A percentile compares a stretch with the other conserved stretches of the same genome.
Evolutionary conservation across 2,797 vertebrate species (phyloP).

Genomic region (Sebastes vulpes): DNA sequence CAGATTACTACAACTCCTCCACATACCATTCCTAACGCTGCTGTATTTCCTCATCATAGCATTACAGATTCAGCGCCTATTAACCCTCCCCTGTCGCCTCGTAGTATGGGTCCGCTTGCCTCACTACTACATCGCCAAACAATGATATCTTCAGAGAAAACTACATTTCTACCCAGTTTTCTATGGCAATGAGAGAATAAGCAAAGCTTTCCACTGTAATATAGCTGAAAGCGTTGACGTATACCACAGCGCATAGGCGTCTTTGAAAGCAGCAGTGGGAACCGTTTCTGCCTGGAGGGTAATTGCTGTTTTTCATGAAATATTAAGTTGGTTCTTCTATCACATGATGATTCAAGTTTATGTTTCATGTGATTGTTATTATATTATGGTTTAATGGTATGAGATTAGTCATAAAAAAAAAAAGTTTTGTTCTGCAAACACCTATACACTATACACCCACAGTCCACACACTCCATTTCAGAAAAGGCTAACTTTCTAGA

Average conservation of each 20-base stretch:
- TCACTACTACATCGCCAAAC: constrained; percentile 40
- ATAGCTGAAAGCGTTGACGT: background rate
- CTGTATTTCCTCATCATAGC: constrained; percentile 29
- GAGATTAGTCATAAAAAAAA: background rate
- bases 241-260: background rate
- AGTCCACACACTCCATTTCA: background rate
- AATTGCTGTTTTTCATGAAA: constrained; percentile 46
- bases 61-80: constrained; percentile 15
- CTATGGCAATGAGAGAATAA: constrained; percentile 56
- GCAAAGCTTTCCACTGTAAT: background rate
- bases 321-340: constrained; percentile 29
- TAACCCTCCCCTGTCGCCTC: constrained; percentile 38
- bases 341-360: background rate
- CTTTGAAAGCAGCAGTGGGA: constrained; percentile 15
- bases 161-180: constrained; percentile 43
- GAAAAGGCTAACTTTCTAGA: background rate
- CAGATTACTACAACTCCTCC: background rate
- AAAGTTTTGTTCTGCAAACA: background rate
- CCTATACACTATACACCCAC: background rate
- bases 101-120: background rate
- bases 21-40: background rate
- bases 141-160: constrained; percentile 32
- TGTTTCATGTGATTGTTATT: background rate
- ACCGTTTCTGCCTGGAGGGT: constrained; percentile 20
- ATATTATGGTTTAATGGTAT: background rate